Conservation (phyloP, 2,797 vertebrate species). For the Myiotriccus ornatus region DNA sequence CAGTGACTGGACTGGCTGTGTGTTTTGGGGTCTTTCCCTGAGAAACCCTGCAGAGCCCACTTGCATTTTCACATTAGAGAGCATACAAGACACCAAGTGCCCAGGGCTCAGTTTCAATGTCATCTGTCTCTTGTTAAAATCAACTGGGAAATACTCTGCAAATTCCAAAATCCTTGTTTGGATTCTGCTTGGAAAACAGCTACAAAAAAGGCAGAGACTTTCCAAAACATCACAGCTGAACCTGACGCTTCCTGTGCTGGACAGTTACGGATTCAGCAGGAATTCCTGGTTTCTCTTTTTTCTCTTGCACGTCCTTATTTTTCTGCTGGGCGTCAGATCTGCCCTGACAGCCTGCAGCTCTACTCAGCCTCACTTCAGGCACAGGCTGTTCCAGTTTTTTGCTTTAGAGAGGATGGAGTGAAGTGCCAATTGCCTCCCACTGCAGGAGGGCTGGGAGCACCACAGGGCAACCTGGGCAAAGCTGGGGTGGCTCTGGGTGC, state of each 20-base stretch:
- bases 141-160: background rate
- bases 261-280: background rate
- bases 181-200: background rate
- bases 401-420: background rate
- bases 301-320: background rate
- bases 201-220: background rate
- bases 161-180: background rate
- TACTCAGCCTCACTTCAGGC: background rate
- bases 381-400: background rate
- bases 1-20: background rate
- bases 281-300: background rate
- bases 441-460: background rate
- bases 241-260: background rate
- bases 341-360: background rate
- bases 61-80: background rate
- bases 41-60: background rate
- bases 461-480: background rate
- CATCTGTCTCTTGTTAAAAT: background rate
- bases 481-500: background rate
- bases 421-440: background rate
- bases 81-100: background rate
- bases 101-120: background rate
- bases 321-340: background rate
- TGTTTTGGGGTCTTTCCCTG: background rate
- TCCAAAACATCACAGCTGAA: background rate